phyloP scores from a whole-genome alignment of 2,888 invertebrate genomes.

The Rotaria magnacalcarata region DNA sequence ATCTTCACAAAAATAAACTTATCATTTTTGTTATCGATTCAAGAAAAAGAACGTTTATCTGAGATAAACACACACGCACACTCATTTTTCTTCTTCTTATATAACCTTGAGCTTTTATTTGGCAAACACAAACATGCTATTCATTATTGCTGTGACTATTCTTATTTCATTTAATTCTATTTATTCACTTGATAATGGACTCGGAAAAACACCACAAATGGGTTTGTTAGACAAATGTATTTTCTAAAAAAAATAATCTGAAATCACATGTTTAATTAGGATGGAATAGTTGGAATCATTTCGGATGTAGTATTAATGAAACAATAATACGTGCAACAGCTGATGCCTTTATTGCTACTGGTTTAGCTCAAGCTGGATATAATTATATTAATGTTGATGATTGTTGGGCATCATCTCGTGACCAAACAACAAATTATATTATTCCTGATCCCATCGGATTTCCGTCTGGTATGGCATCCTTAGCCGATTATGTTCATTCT shows the following conservation, averaged over 20 bases:
- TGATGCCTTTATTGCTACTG: neutral
- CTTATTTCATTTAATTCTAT: neutral
- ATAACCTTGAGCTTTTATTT: neutral
- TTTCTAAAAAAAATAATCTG: neutral
- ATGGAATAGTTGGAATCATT: constrained; percentile 36
- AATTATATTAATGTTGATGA: constrained; percentile 15
- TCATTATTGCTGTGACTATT: neutral
- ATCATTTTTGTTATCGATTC: neutral
- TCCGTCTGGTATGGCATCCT: constrained; percentile 2
- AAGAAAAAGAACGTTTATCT: neutral
- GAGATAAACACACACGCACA: neutral
- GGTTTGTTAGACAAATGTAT: neutral
- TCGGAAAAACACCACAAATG: constrained; percentile 26
- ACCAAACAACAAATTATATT: neutral
- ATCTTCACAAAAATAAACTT: too few relatives aligned
- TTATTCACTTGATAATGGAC: constrained; percentile 7
- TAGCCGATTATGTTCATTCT: constrained; percentile 30
- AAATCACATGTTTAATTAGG: neutral
- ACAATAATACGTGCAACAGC: neutral
- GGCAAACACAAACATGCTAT: neutral
- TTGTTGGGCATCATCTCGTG: constrained; percentile 30
- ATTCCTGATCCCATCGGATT: neutral
- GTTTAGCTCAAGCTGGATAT: constrained; percentile 9
- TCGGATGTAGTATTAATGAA: neutral
- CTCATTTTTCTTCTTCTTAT: neutral